Conservation (phyloP, 2,797 vertebrate genomes). For the Xyrichtys novacula region DNA sequence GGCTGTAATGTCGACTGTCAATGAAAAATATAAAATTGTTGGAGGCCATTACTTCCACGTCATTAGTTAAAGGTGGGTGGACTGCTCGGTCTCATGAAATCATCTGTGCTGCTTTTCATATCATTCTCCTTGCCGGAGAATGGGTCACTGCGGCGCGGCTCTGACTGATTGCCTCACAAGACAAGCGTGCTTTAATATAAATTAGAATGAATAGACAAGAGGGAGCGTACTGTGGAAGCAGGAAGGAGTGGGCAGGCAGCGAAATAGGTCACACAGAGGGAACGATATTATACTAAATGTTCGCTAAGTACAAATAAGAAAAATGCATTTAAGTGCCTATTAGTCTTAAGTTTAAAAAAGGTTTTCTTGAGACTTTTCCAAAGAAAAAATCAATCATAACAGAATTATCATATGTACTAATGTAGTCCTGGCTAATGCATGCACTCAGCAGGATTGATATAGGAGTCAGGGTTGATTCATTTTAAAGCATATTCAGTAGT, state of each 20-base stretch:
- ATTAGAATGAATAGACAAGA: conserved; percentile 38
- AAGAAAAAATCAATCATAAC: conserved; percentile 10
- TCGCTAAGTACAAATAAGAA: conserved; percentile 13
- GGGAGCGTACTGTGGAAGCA: conserved; percentile 1
- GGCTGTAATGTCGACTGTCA: conserved; percentile 56
- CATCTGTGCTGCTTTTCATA: conserved; percentile 69
- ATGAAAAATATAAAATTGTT: conserved; percentile 77
- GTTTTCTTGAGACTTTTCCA: neutral
- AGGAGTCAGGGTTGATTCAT: neutral
- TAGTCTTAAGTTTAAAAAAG: conserved; percentile 10
- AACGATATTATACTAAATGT: conserved; percentile 20
- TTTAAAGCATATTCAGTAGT: neutral
- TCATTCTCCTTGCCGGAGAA: conserved; percentile 65
- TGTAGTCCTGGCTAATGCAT: neutral
- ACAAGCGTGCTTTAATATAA: conserved; percentile 50
- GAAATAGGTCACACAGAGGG: conserved; percentile 27
- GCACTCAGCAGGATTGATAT: neutral
- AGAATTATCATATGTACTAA: neutral
- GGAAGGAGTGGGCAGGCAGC: neutral
- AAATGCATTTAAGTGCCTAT: conserved; percentile 16
- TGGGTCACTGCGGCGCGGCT: conserved; percentile 60
- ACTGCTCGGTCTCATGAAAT: conserved; percentile 75
- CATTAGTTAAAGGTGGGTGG: conserved; percentile 76
- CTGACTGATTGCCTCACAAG: conserved; percentile 50
- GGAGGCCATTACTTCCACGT: conserved; percentile 75